Evolutionary conservation across 2,888 invertebrate species (phyloP), one percentile per base, ranked within the genome.

Genomic region (Heliconius erato): DNA sequence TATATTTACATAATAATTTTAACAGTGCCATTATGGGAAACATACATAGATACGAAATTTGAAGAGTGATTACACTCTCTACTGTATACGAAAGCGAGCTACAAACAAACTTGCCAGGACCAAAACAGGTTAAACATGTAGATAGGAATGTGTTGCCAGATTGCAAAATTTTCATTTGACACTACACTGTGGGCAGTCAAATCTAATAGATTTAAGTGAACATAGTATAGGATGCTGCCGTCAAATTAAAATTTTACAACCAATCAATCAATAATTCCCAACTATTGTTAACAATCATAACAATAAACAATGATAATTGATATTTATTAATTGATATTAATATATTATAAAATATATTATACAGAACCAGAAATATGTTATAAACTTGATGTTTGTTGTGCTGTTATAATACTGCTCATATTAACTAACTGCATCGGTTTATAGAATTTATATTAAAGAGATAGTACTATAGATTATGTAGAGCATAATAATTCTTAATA

Each of bases 1-100:
- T 96, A 95, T 95, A 95, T 95, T 95, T 95, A 95, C 95, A 95
- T 92, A 94, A 92, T 91, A 95, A 94, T 93, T 94, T 94, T 93
- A 95, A 96, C 95, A 95, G 95, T 95, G 95, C 94, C 90, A 91
- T 94, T 92, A 91, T 91, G 88, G 92, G 91, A 91, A 92, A 91
- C 91, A 92, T 90, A 94, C 89, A 93, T 91, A 67, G 28, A 67
- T 67, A 83, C 82, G 83, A 91, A 90, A 89, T 87, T 87, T 86
- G 63, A 88, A 88, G 92, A 94, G 93, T 92, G 93, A 93, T 89
- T 88, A 90, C 91, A 92, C 93, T 91, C 93, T 87, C 23, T 59
- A 63, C 9, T 28, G 85, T 86, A 89, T 88, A 89, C 85, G 87
- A 90, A 93, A 94, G 92, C 92, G 92, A 95, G 94, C 89, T 90